phyloP scores from a whole-genome alignment of 30 jellyfish, hydroid and myxozoan species.

The Clytia hemisphaerica region DNA sequence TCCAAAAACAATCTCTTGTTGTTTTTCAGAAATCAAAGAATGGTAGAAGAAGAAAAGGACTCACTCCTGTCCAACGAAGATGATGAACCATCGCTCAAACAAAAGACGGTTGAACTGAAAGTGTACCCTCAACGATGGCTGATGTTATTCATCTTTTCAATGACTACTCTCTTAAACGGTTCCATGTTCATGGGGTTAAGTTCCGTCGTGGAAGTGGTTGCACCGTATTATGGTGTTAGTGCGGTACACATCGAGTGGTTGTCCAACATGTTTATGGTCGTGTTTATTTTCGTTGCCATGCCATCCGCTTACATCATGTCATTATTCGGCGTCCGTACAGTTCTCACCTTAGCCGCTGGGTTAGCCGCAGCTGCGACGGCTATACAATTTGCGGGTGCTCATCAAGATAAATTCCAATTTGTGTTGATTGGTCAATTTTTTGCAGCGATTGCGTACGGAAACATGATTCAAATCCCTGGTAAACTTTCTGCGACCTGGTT shows the following conservation, averaged over 20 bases:
- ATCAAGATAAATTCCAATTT: constrained; percentile 27
- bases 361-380: constrained; percentile 44
- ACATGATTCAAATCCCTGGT: constrained; percentile 50
- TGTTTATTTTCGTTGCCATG: constrained; percentile 41
- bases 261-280: constrained; percentile 38
- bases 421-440: constrained; percentile 42
- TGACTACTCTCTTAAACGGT: constrained; percentile 37
- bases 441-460: constrained; percentile 47
- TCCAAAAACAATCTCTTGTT: no score
- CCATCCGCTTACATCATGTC: constrained; percentile 49
- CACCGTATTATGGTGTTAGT: constrained; percentile 31
- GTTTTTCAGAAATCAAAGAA: no score
- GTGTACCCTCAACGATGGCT: constrained; percentile 50
- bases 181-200: constrained; percentile 50
- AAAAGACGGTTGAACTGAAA: no score
- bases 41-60: no score
- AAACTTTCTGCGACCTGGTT: constrained; percentile 66
- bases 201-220: constrained; percentile 53
- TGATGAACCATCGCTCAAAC: no score
- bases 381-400: constrained; percentile 35
- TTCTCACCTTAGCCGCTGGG: constrained; percentile 36
- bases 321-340: constrained; percentile 53
- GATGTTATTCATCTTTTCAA: constrained; percentile 39
- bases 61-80: no score
- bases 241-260: constrained; percentile 52